Evolutionary conservation across 1,140 invertebrate species (phyloP), one percentile per base, ranked within the genome.

Genomic region (Parasteatoda tepidariorum): DNA sequence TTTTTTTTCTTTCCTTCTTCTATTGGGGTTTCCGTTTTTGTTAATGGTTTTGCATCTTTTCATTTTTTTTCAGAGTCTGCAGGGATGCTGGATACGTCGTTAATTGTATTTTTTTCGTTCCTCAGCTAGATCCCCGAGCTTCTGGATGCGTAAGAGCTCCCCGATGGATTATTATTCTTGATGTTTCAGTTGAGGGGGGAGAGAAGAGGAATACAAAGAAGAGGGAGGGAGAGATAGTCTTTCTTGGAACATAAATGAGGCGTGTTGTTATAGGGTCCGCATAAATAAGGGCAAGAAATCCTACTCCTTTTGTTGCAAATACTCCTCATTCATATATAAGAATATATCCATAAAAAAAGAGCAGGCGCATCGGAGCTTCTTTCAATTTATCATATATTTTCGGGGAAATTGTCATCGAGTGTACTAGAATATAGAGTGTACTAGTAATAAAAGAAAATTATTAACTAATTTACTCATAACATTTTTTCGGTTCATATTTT

Each of bases 71-170:
- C 24, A 11, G 34, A 33, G 61, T 34, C 13, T 41, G 38, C 59
- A 18, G 26, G 28, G 61, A 38, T 34, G 38, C 18, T 33, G 24
- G 57, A 38, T 57, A 57, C 26, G 73, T 59, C 71, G 71, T 78
- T 78, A 78, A 78, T 78, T 78, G 74, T 54, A 55, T 78, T 66
- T 78, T 78, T 75, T 78, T 24, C 34, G 11, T 38, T 62, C 31
- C 15, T 11, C 38, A 13, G 9, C 38, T 18, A 48, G 38, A 48
- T 48, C 38, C 34, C 31, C 33, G 22, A 31, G 68, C 68, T 71
- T 71, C 38, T 74, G 33, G 41, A 41, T n/a, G 62, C 24, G 61
- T 78, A 78, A 78, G 18, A 41, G 54, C 74, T 54, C 74, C 38
- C 74, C 22, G 28, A 30, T 24, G 74, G 48, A 66, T 78, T 78